A percentile compares a stretch with the other conserved stretches of the same genome.
Evolutionary conservation across 2,888 invertebrate genomes (phyloP).

Genomic region (Neoscelio sp.): DNA sequence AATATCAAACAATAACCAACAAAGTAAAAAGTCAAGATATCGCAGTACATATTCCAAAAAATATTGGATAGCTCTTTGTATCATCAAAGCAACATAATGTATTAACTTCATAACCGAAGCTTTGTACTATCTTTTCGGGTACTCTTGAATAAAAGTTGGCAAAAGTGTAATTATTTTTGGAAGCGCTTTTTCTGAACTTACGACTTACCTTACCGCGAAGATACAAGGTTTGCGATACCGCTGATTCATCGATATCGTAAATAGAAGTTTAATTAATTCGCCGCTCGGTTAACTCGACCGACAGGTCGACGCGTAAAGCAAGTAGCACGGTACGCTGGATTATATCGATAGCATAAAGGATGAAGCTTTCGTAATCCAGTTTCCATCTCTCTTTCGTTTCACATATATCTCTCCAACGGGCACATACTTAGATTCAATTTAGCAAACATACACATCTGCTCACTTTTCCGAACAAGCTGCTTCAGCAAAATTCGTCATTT

Average conservation of each 20-base stretch:
- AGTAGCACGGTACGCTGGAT: constrained; percentile 71
- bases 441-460: constrained; percentile 63
- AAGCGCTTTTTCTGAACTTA: constrained; percentile 68
- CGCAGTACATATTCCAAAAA: too few species aligned
- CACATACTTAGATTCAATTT: constrained; percentile 66
- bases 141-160: constrained; percentile 33
- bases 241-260: constrained; percentile 83
- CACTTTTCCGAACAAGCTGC: constrained; percentile 60
- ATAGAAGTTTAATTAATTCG: constrained; percentile 83
- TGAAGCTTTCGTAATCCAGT: constrained; percentile 75
- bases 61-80: too few species aligned
- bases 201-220: constrained; percentile 57
- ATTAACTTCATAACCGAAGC: constrained; percentile 6
- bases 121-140: constrained; percentile 10
- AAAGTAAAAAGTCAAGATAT: too few species aligned
- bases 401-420: constrained; percentile 59
- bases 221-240: constrained; percentile 72
- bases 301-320: constrained; percentile 77
- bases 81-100: too few species aligned
- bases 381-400: constrained; percentile 62
- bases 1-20: too few species aligned
- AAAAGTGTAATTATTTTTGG: constrained; percentile 60
- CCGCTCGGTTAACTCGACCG: constrained; percentile 80
- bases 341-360: constrained; percentile 74
- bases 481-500: constrained; percentile 58